Evolutionary conservation across 2,888 invertebrate species (phyloP), one percentile per base, ranked within the genome.

Genomic region (Zygogramma bicolorata): DNA sequence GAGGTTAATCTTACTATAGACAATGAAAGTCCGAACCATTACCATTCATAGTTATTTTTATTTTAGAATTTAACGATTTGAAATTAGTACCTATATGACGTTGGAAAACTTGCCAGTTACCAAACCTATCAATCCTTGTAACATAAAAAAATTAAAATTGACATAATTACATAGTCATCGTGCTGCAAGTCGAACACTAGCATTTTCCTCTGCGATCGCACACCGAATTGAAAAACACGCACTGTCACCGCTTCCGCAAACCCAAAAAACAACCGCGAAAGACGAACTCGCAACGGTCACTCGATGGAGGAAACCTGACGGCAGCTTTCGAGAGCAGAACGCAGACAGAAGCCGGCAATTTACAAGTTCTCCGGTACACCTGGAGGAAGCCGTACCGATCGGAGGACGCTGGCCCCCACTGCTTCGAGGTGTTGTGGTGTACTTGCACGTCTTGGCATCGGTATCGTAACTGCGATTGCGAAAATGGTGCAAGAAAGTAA

Each of bases 111-210:
- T n/a, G n/a, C n/a, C n/a, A n/a, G n/a, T n/a, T n/a, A n/a, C n/a
- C n/a, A n/a, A n/a, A n/a, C n/a, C n/a, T n/a, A n/a, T n/a, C n/a
- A 38, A 13, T 38, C 34, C 4, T 38, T 38, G n/a, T 13, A 20
- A 20, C 2, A 46, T 46, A 18, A 46, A 18, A 46, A 46, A 18
- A 46, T 10, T 46, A 20, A 46, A 20, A 46, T 2, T 3, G 13
- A 20, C 46, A 46, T 82, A 82, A 79, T 79, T 83, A 86, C 86
- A 78, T 84, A 85, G 81, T 86, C 86, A 60, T 80, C 78, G 22
- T 79, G 81, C 40, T 82, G 83, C 31, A 86, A 76, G 49, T 86
- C 86, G 65, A 86, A 81, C 68, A 84, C 82, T 77, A 84, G 84
- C 85, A 85, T 85, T 68, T 79, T 82, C 70, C 60, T 61, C 68